Base-by-base conservation (phyloP, 2,797 vertebrate genomes). In the Brachyrhaphis roseni region DNA sequence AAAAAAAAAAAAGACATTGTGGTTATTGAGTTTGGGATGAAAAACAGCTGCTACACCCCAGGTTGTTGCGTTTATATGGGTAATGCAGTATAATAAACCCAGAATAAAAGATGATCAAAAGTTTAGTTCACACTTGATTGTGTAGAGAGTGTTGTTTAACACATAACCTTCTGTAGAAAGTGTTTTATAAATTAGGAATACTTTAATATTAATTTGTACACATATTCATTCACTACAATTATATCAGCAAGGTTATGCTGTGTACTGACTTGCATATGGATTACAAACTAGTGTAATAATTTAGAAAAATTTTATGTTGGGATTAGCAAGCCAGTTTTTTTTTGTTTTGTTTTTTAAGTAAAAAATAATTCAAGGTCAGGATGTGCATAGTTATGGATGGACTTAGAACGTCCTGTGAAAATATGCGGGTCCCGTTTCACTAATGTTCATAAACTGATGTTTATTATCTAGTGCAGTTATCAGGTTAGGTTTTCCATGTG, bases 1-100 rank as follows among this genome's bases (percentile, higher is more conserved):
- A 34, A 62, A 34, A 15, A 7, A 16, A 66, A 34, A 34, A 1
- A 86, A 90, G 81, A 87, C 68, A 84, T 82, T 83, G 80, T 43
- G 82, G 78, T 82, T 87, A 89, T 92, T 86, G 85, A 72, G 71
- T 84, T 86, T 72, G 82, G 80, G 77, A 74, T 80, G 77, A 86
- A 79, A 72, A 72, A 26, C 39, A 10, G 74, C 70, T 71, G 76
- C 72, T 75, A 70, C 74, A 84, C 89, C 82, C 76, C 87, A 47
- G 75, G 82, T 81, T 79, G 77, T 64, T 80, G 78, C 79, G 75
- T 36, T 79, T 4, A 10, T 72, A 16, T 28, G 23, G 18, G 81
- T 86, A 84, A 87, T 83, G 73, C 71, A 83, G 82, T 84, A 62
- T 85, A 70, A 78, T 78, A 49, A 49, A 49, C 16, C 47, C 16